These are phyloP conservation scores for Mastomys coucha DNA, from an alignment of 2,113 vertebrate genomes.

Conservation along the genomic window DNA sequence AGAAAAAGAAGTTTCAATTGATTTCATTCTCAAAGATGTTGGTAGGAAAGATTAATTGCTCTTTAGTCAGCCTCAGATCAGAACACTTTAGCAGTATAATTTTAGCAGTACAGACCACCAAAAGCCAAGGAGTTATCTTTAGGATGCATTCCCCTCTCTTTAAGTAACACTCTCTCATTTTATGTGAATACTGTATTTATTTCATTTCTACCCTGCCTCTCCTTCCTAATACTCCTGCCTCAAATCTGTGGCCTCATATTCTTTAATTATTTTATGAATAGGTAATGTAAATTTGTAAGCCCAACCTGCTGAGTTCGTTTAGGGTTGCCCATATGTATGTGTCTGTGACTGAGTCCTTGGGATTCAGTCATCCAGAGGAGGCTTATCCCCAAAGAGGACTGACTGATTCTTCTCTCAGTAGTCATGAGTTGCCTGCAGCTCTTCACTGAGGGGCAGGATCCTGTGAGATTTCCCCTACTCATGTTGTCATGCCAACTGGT, in stretches of 20 bases:
- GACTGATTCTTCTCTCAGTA: not conserved
- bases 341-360: not conserved
- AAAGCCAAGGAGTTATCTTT: not conserved
- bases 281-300: not conserved
- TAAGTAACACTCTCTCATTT: not conserved
- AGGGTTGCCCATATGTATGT: not conserved
- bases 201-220: not conserved
- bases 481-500: not conserved
- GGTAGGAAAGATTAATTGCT: not conserved
- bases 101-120: not conserved
- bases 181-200: not conserved
- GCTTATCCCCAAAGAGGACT: not conserved
- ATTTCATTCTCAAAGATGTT: not conserved
- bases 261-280: not conserved
- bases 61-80: not conserved
- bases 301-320: not conserved
- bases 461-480: not conserved
- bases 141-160: not conserved
- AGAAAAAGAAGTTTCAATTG: not conserved
- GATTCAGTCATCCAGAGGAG: not conserved
- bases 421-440: not conserved
- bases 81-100: not conserved
- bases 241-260: not conserved
- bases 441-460: not conserved
- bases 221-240: not conserved